phyloP scores from a whole-genome alignment of 2,888 invertebrate species.

The Leuctra nigra region DNA sequence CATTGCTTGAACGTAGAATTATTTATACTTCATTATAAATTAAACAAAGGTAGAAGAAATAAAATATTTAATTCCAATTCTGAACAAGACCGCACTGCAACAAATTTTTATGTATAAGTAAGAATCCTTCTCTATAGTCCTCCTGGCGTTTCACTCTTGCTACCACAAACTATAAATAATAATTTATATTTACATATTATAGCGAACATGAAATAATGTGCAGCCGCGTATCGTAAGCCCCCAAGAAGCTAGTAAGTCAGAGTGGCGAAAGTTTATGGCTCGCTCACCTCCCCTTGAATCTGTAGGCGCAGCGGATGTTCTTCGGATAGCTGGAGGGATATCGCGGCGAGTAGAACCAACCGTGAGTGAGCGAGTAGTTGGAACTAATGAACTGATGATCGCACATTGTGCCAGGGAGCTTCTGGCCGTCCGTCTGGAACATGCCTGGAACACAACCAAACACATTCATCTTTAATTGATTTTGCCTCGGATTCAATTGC shows the following conservation, averaged over 20 bases:
- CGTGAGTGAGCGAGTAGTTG: slow-evolving; percentile 60
- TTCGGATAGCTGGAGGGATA: slow-evolving; percentile 95
- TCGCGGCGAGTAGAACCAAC: slow-evolving; percentile 83
- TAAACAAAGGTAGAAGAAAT: no score
- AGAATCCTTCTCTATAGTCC: no score
- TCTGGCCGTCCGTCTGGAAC: slow-evolving; percentile 74
- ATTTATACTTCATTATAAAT: no score
- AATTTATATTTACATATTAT: not conserved
- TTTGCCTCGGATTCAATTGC: no score
- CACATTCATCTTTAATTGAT: no score
- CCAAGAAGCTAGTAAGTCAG: not conserved
- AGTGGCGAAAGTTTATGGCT: not conserved
- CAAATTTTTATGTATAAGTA: no score
- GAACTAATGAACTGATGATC: slow-evolving; percentile 79
- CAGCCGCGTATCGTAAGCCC: not conserved
- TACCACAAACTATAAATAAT: not conserved
- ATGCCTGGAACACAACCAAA: no score
- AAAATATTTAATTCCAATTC: no score
- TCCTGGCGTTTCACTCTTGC: not conserved
- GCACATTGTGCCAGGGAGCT: slow-evolving; percentile 70
- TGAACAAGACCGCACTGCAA: no score
- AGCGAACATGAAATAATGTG: not conserved
- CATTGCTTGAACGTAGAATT: no score
- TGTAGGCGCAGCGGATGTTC: slow-evolving; percentile 82
- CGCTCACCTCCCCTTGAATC: slow-evolving; percentile 74